Evolutionary conservation across 1,140 invertebrate species (phyloP).

Genomic region (Eufriesea mexicana): DNA sequence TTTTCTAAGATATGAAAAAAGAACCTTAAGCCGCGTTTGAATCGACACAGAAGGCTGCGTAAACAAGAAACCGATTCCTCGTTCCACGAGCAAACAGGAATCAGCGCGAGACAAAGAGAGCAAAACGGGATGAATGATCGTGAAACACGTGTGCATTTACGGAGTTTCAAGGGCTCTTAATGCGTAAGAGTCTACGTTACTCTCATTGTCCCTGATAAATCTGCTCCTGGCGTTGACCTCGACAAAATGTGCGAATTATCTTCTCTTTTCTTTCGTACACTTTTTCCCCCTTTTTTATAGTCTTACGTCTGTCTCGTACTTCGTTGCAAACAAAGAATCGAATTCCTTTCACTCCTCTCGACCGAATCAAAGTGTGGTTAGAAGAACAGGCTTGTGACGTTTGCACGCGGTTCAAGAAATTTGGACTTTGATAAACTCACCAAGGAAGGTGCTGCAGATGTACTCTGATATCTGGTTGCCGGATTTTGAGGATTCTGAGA

Average conservation of each 20-base stretch:
- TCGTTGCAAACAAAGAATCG: not conserved
- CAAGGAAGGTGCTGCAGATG: slow-evolving; percentile 99
- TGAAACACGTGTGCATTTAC: slow-evolving; percentile 21
- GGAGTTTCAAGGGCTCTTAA: slow-evolving; percentile 56
- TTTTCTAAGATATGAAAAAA: not conserved
- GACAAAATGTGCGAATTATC: slow-evolving; percentile 29
- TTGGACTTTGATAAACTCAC: slow-evolving; percentile 84
- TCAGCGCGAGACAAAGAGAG: slow-evolving; percentile 32
- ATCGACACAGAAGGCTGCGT: not conserved
- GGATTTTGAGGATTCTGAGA: slow-evolving; percentile 99
- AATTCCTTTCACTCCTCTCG: not conserved
- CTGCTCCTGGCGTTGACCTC: slow-evolving; percentile 48
- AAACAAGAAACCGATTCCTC: not conserved
- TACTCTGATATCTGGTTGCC: slow-evolving; percentile 99
- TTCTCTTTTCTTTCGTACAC: not conserved
- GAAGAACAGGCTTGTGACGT: too few species aligned
- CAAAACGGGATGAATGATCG: slow-evolving; percentile 44
- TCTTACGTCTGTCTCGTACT: not conserved
- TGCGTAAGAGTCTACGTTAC: slow-evolving; percentile 55
- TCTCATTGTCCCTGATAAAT: slow-evolving; percentile 57
- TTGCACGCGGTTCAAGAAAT: too few species aligned
- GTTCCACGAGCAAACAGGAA: slow-evolving; percentile 6
- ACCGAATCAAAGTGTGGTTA: too few species aligned
- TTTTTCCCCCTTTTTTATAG: not conserved
- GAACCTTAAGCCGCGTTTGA: too few species aligned